A percentile compares a stretch with the other conserved stretches of the same genome.
Evolutionary conservation across 2,888 invertebrate genomes (phyloP).

Genomic region (Ophioninae sp.): DNA sequence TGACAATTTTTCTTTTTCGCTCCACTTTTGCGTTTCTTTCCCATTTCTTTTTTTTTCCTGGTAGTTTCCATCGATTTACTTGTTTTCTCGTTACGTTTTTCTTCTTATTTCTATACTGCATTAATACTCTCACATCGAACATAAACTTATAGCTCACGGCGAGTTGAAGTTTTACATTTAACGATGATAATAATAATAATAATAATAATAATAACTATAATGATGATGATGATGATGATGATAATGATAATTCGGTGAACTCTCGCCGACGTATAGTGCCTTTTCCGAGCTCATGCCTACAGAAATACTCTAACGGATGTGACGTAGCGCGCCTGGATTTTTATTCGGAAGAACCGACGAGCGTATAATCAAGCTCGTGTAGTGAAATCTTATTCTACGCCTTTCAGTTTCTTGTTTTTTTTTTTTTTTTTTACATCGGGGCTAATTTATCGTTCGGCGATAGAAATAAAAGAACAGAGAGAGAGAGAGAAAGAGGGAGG

Average conservation of each 20-base stretch:
- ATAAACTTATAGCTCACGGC: background rate
- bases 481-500: background rate
- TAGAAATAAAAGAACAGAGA: background rate
- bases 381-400: background rate
- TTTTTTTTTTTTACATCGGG: background rate
- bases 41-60: background rate
- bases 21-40: background rate
- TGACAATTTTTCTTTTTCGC: background rate
- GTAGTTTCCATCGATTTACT: background rate
- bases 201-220: too few species aligned
- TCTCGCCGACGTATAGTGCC: background rate
- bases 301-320: background rate
- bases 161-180: background rate
- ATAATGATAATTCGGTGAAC: background rate
- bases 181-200: background rate
- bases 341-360: too few species aligned
- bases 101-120: background rate
- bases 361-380: background rate
- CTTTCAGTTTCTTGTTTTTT: background rate
- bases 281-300: background rate
- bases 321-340: background rate
- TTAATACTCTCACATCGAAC: background rate
- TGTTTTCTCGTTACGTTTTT: background rate
- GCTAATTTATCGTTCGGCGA: background rate
- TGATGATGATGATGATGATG: too few species aligned